A percentile compares a stretch with the other conserved stretches of the same genome.
phyloP scores from a whole-genome alignment of 2,888 invertebrate genomes.

The Lasius platythorax region DNA sequence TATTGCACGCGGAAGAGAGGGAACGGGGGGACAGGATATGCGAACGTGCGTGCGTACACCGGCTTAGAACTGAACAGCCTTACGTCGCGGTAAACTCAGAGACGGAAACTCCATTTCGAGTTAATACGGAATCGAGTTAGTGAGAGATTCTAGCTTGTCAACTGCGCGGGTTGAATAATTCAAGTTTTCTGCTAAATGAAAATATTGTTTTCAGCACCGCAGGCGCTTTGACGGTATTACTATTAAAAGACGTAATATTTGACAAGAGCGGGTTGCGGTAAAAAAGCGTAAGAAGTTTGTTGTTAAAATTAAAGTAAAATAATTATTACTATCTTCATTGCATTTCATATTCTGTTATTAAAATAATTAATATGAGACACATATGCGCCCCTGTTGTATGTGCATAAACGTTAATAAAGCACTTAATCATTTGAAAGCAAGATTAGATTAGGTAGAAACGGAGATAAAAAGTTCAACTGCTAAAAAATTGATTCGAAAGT shows the following conservation, averaged over 20 bases:
- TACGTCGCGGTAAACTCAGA: conserved; percentile 48
- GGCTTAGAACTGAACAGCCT: conserved; percentile 56
- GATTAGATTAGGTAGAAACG: background rate
- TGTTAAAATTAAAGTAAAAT: background rate
- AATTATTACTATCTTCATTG: background rate
- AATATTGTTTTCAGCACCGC: background rate
- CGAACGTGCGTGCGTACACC: conserved; percentile 39
- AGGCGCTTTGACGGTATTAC: background rate
- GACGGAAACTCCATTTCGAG: conserved; percentile 45
- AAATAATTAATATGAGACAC: background rate
- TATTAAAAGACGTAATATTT: background rate
- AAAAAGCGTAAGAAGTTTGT: background rate
- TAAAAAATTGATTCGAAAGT: background rate
- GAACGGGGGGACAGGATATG: conserved; percentile 3
- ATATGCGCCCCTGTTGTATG: no score
- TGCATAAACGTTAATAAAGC: background rate
- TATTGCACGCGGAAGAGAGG: conserved; percentile 42
- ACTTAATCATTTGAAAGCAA: background rate
- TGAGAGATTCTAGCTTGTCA: conserved; percentile 41
- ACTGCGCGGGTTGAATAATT: background rate
- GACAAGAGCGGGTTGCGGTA: background rate
- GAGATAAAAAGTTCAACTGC: background rate
- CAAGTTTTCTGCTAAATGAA: conserved; percentile 18
- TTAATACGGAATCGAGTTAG: conserved; percentile 49
- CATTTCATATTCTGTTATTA: background rate